Evolutionary conservation across 2,888 invertebrate species (phyloP).

Genomic region (Protodeltote pygarga): DNA sequence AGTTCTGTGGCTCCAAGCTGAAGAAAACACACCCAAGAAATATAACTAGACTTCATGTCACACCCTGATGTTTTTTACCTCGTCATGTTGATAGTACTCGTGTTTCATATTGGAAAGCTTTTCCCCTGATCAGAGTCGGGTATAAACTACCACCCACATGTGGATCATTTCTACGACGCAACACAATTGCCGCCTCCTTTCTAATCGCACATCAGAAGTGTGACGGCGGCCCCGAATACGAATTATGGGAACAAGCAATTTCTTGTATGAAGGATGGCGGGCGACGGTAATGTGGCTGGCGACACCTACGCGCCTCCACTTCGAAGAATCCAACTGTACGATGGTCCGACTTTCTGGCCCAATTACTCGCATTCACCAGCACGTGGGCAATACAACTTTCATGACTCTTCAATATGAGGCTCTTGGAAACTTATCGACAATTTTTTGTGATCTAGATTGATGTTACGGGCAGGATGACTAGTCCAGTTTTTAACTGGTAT

Average conservation of each 20-base stretch:
- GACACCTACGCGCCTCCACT: conserved; percentile 77
- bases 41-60: no score
- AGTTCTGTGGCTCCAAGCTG: no score
- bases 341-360: conserved; percentile 72
- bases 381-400: conserved; percentile 45
- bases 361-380: conserved; percentile 61
- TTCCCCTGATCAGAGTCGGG: conserved; percentile 56
- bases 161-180: conserved; percentile 67
- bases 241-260: conserved; percentile 84
- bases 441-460: no score
- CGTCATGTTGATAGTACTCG: conserved; percentile 31
- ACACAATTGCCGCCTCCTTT: conserved; percentile 82
- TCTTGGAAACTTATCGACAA: not conserved
- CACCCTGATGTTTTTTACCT: conserved; percentile 1
- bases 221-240: conserved; percentile 83
- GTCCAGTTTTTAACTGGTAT: no score
- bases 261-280: conserved; percentile 81
- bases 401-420: conserved; percentile 16
- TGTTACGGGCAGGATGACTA: no score
- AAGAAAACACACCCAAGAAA: no score
- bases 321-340: conserved; percentile 82
- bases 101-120: conserved; percentile 47
- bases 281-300: conserved; percentile 68
- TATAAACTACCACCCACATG: conserved; percentile 70
- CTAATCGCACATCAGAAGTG: conserved; percentile 81